Base-by-base conservation (phyloP, 2,888 invertebrate species). In the Adelphocoris suturalis region DNA sequence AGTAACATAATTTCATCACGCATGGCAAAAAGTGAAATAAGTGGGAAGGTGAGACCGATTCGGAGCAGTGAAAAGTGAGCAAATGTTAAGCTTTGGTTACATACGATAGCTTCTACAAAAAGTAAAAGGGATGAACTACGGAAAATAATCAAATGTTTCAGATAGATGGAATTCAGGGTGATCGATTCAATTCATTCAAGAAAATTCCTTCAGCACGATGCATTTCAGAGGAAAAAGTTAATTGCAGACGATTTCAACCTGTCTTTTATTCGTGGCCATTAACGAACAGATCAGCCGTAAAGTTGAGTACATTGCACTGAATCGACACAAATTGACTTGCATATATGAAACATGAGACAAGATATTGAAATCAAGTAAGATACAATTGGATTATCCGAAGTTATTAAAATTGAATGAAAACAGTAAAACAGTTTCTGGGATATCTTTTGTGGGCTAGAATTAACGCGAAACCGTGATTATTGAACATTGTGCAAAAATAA, bases 41-140 rank as follows among this genome's bases (percentile, higher is more conserved):
- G 23, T 27, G 13, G 68, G 68, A 23, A 68, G 27, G 68, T 68
- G 68, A 68, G 68, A 19, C 19, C 7, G 23, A 23, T 61, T 68
- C 23, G 23, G 68, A 68, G 68, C 68, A 11, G 68, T 68, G 68
- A 68, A 23, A 23, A 23, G 68, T 68, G 23, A 23, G 68, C 11
- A 23, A 23, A 68, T 23, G 68, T 68, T 68, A 68, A 68, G 68
- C 68, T 68, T 68, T 23, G 68, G 68, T 68, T 23, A 68, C 68
- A 68, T 68, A 68, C 68, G 68, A 7, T 68, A 68, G 68, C 68
- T 68, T 11, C 68, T 68, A 68, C 68, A 23, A 23, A 68, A 23
- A 19, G 27, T 23, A 68, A 23, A 19, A 1, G 68, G 23, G 68
- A 23, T 23, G 68, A 68, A 23, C 68, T 23, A 23, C 68, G 19